phyloP scores from a whole-genome alignment of 2,888 invertebrate genomes.

The Apamea sordens region DNA sequence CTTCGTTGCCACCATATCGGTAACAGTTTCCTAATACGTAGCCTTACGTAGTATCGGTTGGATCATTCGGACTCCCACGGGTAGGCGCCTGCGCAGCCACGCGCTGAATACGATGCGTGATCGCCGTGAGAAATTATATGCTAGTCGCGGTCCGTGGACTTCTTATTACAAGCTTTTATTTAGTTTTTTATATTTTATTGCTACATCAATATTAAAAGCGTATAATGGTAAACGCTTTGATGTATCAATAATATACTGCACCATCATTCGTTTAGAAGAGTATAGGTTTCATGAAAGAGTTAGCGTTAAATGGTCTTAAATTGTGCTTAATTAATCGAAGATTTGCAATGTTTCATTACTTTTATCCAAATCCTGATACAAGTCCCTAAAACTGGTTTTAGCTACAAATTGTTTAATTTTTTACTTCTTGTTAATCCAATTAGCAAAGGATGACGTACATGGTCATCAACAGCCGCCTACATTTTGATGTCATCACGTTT shows the following conservation, averaged over 20 bases:
- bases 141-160: slow-evolving; percentile 83
- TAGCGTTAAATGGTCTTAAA: neutral
- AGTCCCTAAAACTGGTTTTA: neutral
- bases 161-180: no score
- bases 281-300: neutral
- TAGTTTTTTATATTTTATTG: slow-evolving; percentile 64
- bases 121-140: slow-evolving; percentile 87
- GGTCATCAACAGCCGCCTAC: slow-evolving; percentile 16
- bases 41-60: slow-evolving; percentile 58
- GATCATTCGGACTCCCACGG: slow-evolving; percentile 77
- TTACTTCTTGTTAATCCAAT: slow-evolving; percentile 7
- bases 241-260: slow-evolving; percentile 3
- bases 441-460: slow-evolving; percentile 2
- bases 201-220: slow-evolving; percentile 47
- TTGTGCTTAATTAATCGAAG: neutral
- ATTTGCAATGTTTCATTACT: neutral
- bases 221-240: slow-evolving; percentile 36
- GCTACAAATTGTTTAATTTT: neutral
- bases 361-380: neutral
- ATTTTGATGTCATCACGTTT: slow-evolving; percentile 32
- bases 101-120: slow-evolving; percentile 77
- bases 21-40: slow-evolving; percentile 67
- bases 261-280: slow-evolving; percentile 1
- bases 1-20: slow-evolving; percentile 66
- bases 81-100: slow-evolving; percentile 74